Percentiles rank a stretch among this genome's conserved stretches.
These are phyloP conservation scores for Nipponia nippon DNA, from an alignment of 2,113 vertebrate genomes.

Conservation along the genomic window DNA sequence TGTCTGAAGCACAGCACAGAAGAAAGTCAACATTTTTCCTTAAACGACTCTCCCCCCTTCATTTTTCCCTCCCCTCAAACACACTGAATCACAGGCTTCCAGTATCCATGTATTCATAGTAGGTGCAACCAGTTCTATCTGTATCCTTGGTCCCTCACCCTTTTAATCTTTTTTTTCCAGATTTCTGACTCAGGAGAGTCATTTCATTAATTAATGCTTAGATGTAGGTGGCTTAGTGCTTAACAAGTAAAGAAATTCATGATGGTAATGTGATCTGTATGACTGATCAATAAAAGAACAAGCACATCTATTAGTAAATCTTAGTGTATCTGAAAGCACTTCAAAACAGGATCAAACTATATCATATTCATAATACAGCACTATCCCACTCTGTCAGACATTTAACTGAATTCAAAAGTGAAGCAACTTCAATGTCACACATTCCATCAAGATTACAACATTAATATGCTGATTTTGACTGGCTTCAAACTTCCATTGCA, in stretches of 20 bases:
- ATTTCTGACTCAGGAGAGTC: not conserved
- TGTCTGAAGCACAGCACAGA: not conserved
- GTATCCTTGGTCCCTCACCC: not conserved
- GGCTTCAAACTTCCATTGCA: not conserved
- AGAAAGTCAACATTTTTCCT: not conserved
- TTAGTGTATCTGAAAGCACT: not conserved
- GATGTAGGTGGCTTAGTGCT: not conserved
- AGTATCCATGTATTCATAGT: not conserved
- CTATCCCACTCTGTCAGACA: not conserved
- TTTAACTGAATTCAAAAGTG: not conserved
- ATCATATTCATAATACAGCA: not conserved
- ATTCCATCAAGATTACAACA: not conserved
- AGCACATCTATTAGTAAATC: constrained; percentile 9
- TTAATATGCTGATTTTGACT: not conserved
- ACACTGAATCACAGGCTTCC: not conserved
- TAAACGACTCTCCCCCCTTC: not conserved
- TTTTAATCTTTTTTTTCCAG: not conserved
- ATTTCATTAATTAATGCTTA: not conserved
- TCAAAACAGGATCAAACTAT: not conserved
- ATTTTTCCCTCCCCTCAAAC: not conserved
- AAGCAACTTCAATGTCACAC: not conserved
- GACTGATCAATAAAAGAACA: constrained; percentile 15
- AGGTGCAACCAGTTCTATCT: not conserved
- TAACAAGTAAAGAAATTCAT: not conserved
- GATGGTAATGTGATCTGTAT: not conserved